Base-by-base conservation (phyloP, 2,113 vertebrate species). In the Turdus rufiventris region DNA sequence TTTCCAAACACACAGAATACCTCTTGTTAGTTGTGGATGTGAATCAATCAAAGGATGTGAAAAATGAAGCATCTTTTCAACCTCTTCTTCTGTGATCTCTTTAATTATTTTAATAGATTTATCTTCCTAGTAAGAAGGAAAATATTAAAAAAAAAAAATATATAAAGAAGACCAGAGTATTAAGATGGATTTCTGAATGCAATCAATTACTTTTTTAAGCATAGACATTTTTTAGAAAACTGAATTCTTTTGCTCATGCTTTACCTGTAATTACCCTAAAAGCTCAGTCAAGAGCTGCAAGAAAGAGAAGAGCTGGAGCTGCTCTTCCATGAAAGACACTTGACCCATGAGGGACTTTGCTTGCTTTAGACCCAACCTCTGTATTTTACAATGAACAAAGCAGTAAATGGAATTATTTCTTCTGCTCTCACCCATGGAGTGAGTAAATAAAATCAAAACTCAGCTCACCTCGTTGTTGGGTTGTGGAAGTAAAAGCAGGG, bases 401-500 rank as follows among this genome's bases (percentile, higher is more conserved):
- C 18, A 20, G 12, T 48, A 72, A 78, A 5, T 5, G 7, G 48
- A 87, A 48, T 75, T 56, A 19, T 24, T 68, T 26, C 57, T 84
- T 85, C 18, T 14, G 29, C 7, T 63, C 4, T 72, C 23, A 38
- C 28, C 5, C 8, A 7, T 14, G n/a, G 9, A 73, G 4, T 9
- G 8, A 72, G 7, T 14, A 81, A 61, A 77, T 33, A 80, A 67
- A 92, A 68, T 11, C 20, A 65, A n/a, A n/a, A n/a, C n/a, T n/a
- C n/a, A 0, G 2, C 13, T 63, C 28, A 43, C 13, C 16, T 75
- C 0, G 0, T 18, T 51, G 8, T 9, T 72, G 7, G 8, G 12
- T 31, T 83, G 29, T 24, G 25, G 19, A 60, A 50, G 24, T 11
- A 45, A 90, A 72, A 85, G 7, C 18, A 31, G 14, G 11, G 8